These are phyloP conservation scores for Koerneria pararmatus DNA, from an alignment of 2,888 invertebrate genomes.

Conservation along the genomic window DNA sequence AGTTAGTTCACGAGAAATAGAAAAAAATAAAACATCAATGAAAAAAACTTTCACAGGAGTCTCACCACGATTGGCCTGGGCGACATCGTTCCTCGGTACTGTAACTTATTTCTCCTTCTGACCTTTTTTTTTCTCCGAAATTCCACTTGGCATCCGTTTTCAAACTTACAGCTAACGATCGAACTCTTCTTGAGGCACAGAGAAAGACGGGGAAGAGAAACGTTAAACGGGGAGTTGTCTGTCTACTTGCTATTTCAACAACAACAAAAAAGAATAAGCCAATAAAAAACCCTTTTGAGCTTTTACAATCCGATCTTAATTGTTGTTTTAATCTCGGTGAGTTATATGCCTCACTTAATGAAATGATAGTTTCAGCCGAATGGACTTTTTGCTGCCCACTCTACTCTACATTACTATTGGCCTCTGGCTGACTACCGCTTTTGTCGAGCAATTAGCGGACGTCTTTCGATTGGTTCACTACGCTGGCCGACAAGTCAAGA, in stretches of 20 bases:
- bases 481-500: slow-evolving; percentile 53
- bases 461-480: slow-evolving; percentile 56
- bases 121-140: too few species aligned
- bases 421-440: slow-evolving; percentile 54
- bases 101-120: too few species aligned
- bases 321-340: not conserved
- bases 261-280: too few species aligned
- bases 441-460: slow-evolving; percentile 55
- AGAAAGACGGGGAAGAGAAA: too few species aligned
- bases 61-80: slow-evolving; percentile 55
- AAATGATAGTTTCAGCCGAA: slow-evolving; percentile 35
- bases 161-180: too few species aligned
- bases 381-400: slow-evolving; percentile 54
- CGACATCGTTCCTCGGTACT: slow-evolving; percentile 50
- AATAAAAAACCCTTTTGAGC: too few species aligned
- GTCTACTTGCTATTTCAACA: too few species aligned
- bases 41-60: slow-evolving; percentile 31
- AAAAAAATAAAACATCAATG: not conserved
- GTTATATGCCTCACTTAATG: not conserved
- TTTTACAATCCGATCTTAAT: not conserved
- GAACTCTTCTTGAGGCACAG: too few species aligned
- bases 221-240: too few species aligned
- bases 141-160: too few species aligned
- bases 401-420: slow-evolving; percentile 55
- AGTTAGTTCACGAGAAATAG: not conserved